Evolutionary conservation across 2,797 vertebrate genomes (phyloP), one percentile per base, ranked within the genome.

Genomic region (Sciaenops ocellatus): DNA sequence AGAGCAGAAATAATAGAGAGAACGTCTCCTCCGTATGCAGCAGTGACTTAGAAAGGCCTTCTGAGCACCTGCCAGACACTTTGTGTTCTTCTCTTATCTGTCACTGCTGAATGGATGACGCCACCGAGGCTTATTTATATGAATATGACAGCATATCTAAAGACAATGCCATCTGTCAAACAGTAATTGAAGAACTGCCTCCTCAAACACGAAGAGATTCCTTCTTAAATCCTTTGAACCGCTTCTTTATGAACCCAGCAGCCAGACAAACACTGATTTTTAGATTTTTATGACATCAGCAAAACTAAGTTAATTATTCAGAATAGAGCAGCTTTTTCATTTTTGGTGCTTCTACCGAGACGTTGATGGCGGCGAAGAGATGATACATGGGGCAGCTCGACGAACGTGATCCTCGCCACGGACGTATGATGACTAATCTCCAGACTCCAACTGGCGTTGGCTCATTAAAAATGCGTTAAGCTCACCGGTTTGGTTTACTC

Each of bases 401-500:
- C 30, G 85, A 92, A 90, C 82, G 85, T 87, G 90, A 92, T 93
- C 87, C 80, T 90, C 66, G 77, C 84, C 50, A 81, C 70, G 57
- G 86, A 87, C 83, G 87, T 79, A 76, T 42, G 78, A 92, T 94
- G 94, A 94, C 92, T 92, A 94, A 95, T 94, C 87, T 92, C 85
- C 80, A 60, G 74, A 71, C 80, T 87, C 83, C 80, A 79, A 90
- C 81, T 60, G 76, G 75, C 94, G 89, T 68, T 57, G 86, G 86
- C 92, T 94, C 90, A 92, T 94, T 95, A 93, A 95, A 96, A 95
- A 97, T 96, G 91, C 84, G 91, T 93, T 90, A 92, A 91, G 85
- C 88, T 85, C 84, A 89, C 89, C 65, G 81, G 89, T 92, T 86
- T 67, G 87, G 88, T 89, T 87, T 89, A 81, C 80, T 89, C 90